These are phyloP conservation scores for Onychomys leucogaster DNA, from an alignment of 2,797 vertebrate genomes.

Conservation along the genomic window DNA sequence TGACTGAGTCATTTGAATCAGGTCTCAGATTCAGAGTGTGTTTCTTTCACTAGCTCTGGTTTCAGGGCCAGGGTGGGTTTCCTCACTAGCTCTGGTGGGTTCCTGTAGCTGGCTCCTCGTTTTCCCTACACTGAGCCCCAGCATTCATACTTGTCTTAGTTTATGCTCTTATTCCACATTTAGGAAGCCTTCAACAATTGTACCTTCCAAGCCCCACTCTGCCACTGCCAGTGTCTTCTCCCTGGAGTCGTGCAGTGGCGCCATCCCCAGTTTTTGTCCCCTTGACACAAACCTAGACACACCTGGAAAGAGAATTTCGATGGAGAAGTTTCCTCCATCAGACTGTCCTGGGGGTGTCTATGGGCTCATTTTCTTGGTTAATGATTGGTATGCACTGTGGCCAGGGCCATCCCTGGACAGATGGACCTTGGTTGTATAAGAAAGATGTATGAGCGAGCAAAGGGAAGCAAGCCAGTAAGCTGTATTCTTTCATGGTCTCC, in stretches of 20 bases:
- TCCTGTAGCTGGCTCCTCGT: no score
- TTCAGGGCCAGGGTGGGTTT: no score
- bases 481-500: background rate
- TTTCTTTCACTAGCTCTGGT: no score
- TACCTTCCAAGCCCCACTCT: background rate
- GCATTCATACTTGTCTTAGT: background rate
- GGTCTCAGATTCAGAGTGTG: no score
- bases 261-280: background rate
- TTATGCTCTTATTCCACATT: background rate
- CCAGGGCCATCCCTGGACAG: background rate
- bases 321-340: background rate
- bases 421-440: background rate
- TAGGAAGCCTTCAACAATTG: background rate
- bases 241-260: background rate
- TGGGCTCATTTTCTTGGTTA: background rate
- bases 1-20: no score
- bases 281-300: background rate
- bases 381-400: background rate
- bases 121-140: background rate
- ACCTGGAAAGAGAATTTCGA: background rate
- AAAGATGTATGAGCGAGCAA: background rate
- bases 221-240: background rate
- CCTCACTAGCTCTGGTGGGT: no score
- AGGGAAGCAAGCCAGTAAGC: background rate
- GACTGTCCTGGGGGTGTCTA: no score